Percentiles rank a stretch among this genome's conserved stretches.
Evolutionary conservation across 1,140 invertebrate genomes (phyloP).

Genomic region (Hermetia illucens): DNA sequence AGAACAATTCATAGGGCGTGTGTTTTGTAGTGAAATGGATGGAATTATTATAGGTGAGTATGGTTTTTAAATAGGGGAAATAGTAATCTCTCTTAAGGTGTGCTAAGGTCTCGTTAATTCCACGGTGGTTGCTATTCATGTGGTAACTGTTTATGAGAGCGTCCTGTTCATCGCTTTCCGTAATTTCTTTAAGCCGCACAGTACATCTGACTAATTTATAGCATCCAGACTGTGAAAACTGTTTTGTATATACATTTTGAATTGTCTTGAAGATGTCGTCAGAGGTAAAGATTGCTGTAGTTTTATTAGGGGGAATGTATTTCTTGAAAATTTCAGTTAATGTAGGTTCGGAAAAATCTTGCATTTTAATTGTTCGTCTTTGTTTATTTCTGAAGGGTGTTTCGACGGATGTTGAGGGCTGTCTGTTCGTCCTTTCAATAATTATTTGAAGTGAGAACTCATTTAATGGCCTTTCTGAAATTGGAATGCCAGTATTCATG

Average conservation of each 20-base stretch:
- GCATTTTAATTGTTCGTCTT: background rate
- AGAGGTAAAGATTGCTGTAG: background rate
- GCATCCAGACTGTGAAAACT: constrained; percentile 1
- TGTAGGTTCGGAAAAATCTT: background rate
- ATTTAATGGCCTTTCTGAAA: constrained; percentile 4
- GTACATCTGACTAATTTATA: constrained; percentile 8
- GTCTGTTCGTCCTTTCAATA: background rate
- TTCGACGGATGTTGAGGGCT: background rate
- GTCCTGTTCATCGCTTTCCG: constrained; percentile 4
- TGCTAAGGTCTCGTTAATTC: constrained; percentile 11
- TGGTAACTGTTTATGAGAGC: constrained; percentile 11
- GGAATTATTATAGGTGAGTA: too few species aligned
- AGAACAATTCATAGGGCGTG: too few species aligned
- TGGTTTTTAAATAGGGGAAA: constrained; percentile 1
- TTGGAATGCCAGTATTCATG: background rate
- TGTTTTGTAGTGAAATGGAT: too few species aligned
- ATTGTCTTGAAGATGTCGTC: constrained; percentile 2
- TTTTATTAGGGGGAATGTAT: background rate
- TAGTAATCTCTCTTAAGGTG: constrained; percentile 8
- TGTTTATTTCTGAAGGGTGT: background rate
- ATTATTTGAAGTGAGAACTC: constrained; percentile 3
- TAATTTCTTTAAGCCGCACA: constrained; percentile 5
- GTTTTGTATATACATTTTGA: constrained; percentile 3
- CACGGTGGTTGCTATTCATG: constrained; percentile 14
- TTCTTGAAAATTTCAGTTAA: background rate